Conservation (phyloP, 2,888 invertebrate genomes). For the Nysson spinosus region DNA sequence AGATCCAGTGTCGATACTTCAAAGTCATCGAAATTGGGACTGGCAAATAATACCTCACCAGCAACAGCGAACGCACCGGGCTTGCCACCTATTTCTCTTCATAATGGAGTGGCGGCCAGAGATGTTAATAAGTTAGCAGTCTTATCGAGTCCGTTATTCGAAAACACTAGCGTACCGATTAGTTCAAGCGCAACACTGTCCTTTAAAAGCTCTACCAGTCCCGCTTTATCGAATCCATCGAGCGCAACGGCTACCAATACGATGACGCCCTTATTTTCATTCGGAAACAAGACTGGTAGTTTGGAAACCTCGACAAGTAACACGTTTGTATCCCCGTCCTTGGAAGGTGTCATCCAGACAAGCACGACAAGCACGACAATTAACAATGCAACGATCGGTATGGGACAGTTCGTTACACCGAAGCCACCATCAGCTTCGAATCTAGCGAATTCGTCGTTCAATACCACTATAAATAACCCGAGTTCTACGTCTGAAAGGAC, state of each 20-base stretch:
- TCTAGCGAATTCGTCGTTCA: too few relatives aligned
- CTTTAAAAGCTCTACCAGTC: background rate
- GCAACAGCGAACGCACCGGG: too few relatives aligned
- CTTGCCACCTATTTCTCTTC: too few relatives aligned
- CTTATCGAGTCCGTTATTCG: too few relatives aligned
- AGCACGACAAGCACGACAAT: constrained; percentile 2
- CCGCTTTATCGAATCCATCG: background rate
- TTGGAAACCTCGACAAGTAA: constrained; percentile 16
- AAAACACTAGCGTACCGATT: background rate
- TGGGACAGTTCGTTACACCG: background rate
- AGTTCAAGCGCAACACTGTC: background rate
- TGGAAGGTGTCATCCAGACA: background rate
- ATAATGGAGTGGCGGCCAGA: too few relatives aligned
- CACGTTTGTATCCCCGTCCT: constrained; percentile 17
- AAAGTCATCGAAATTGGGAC: too few relatives aligned
- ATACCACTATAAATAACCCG: too few relatives aligned
- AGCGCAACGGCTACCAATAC: background rate
- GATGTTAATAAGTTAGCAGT: too few relatives aligned
- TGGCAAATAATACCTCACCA: too few relatives aligned
- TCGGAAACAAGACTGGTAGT: constrained; percentile 16
- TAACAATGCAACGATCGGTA: constrained; percentile 1
- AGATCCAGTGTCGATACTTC: too few relatives aligned
- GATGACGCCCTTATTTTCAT: constrained; percentile 17
- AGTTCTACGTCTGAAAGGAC: too few relatives aligned
- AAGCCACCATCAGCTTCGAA: too few relatives aligned